Conservation (phyloP, 2,888 invertebrate species). For the Lithophane leautieri region DNA sequence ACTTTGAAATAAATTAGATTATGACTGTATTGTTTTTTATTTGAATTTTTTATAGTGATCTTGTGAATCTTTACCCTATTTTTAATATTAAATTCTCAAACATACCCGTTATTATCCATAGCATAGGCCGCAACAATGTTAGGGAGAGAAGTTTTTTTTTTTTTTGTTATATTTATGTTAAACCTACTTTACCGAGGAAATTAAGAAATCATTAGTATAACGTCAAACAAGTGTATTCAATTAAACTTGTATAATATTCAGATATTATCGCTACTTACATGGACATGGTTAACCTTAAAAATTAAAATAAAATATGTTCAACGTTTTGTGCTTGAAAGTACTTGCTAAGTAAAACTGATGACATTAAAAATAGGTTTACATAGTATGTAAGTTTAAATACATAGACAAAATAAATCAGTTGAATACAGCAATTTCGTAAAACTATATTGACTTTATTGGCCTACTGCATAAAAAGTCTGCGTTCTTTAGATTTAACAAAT, state of each 20-base stretch:
- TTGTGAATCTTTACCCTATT: no score
- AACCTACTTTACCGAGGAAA: slow-evolving; percentile 8
- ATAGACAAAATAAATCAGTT: background rate
- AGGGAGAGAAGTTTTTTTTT: background rate
- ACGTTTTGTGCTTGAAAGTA: slow-evolving; percentile 58
- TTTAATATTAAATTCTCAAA: background rate
- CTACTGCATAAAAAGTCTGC: background rate
- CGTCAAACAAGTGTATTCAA: slow-evolving; percentile 71
- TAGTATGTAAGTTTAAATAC: slow-evolving; percentile 1
- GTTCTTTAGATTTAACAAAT: background rate
- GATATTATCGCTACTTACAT: slow-evolving; percentile 60
- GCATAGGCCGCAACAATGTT: background rate
- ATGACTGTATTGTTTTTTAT: background rate
- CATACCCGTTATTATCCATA: no score
- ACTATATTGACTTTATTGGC: background rate
- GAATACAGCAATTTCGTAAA: slow-evolving; percentile 1
- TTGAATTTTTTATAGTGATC: background rate
- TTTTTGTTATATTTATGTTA: background rate
- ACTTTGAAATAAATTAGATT: slow-evolving; percentile 59
- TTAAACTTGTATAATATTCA: slow-evolving; percentile 59
- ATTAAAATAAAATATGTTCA: slow-evolving; percentile 53
- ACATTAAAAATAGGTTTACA: slow-evolving; percentile 8
- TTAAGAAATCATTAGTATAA: slow-evolving; percentile 44
- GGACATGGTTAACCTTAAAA: slow-evolving; percentile 57
- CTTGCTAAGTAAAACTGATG: background rate